These are phyloP conservation scores for Drosophila nr. medialis DNA, from an alignment of 2,888 invertebrate species.

Conservation along the genomic window DNA sequence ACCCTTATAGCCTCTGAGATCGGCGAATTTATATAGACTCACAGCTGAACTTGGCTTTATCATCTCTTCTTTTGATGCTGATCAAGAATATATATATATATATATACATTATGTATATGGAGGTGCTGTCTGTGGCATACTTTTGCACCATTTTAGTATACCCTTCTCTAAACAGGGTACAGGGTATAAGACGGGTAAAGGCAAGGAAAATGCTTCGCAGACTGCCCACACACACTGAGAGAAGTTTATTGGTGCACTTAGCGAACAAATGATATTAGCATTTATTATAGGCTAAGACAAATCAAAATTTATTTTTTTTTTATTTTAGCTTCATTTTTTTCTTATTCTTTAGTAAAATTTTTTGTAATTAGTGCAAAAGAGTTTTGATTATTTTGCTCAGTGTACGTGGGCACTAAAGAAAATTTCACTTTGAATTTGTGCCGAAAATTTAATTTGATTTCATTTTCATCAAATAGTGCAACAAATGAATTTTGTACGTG, in stretches of 20 bases:
- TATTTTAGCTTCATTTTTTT: background rate
- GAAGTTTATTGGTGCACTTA: background rate
- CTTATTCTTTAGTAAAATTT: rapidly evolving
- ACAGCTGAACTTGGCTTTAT: background rate
- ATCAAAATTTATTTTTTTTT: background rate
- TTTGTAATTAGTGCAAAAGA: rapidly evolving
- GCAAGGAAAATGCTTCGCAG: background rate
- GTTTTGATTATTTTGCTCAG: background rate
- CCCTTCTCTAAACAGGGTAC: background rate
- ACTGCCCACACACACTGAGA: constrained; percentile 1
- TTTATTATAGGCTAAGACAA: background rate
- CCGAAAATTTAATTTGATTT: constrained; percentile 78
- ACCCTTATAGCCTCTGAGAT: background rate
- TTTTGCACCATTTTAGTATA: background rate
- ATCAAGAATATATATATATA: background rate
- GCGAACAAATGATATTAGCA: too few species aligned
- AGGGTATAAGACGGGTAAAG: background rate
- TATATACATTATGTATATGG: too few species aligned
- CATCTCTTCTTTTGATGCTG: background rate
- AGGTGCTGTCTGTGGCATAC: rapidly evolving
- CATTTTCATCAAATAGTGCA: constrained; percentile 79
- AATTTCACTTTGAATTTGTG: constrained; percentile 71
- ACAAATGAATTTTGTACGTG: constrained; percentile 79
- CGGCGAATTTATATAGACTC: background rate
- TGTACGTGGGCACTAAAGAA: constrained; percentile 4